phyloP scores from a whole-genome alignment of 1,140 invertebrate species.

The Galleria mellonella region DNA sequence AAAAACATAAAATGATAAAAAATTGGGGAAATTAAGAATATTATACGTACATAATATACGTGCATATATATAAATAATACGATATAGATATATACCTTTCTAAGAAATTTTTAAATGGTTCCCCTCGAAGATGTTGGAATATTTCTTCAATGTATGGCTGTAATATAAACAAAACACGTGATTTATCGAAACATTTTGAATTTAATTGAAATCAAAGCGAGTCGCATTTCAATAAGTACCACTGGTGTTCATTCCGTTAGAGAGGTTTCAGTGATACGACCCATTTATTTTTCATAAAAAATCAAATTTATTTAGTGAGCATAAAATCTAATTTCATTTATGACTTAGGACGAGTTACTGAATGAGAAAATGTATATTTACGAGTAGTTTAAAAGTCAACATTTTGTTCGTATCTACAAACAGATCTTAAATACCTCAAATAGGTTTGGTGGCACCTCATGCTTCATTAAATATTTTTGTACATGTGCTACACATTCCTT shows the following conservation, averaged over 20 bases:
- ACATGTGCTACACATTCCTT: slow-evolving; percentile 97
- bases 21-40: too few species aligned
- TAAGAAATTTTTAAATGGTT: slow-evolving; percentile 97
- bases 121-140: slow-evolving; percentile 95
- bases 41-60: neutral
- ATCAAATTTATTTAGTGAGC: too few species aligned
- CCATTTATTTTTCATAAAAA: too few species aligned
- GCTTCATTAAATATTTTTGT: slow-evolving; percentile 97
- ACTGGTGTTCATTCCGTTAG: too few species aligned
- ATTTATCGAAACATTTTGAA: neutral
- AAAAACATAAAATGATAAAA: slow-evolving; percentile 14
- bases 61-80: slow-evolving; percentile 8
- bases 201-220: neutral
- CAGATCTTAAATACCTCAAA: slow-evolving; percentile 83
- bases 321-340: too few species aligned
- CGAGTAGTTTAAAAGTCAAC: too few species aligned
- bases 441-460: slow-evolving; percentile 95
- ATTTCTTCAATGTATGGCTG: slow-evolving; percentile 99
- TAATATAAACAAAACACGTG: slow-evolving; percentile 26
- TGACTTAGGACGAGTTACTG: too few species aligned
- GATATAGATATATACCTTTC: slow-evolving; percentile 85
- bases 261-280: too few species aligned
- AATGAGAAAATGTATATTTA: too few species aligned
- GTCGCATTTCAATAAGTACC: too few species aligned
- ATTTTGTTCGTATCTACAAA: too few species aligned